Conservation (phyloP, 2,113 vertebrate species). For the Romanogobio albipinnatus region DNA sequence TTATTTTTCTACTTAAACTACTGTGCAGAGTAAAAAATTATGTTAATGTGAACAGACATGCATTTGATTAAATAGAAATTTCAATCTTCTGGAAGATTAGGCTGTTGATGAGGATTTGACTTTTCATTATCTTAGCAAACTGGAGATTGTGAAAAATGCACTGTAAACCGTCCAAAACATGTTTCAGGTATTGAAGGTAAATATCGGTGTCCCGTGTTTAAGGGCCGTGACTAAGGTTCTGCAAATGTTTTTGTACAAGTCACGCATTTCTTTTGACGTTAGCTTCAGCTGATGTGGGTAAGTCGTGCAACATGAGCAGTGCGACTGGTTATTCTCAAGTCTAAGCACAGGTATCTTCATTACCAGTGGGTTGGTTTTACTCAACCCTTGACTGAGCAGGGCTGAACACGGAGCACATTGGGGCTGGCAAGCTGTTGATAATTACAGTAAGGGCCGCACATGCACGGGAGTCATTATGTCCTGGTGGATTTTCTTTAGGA, state of each 20-base stretch:
- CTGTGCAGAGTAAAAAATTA: neutral
- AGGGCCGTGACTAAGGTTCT: neutral
- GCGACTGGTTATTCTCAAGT: constrained; percentile 24
- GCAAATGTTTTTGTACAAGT: constrained; percentile 4
- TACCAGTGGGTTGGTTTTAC: constrained; percentile 5
- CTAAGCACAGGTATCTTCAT: constrained; percentile 16
- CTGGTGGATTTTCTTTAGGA: neutral
- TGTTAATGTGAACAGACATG: neutral
- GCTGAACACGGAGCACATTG: constrained; percentile 1
- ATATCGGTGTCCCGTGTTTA: neutral
- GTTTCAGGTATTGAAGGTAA: neutral
- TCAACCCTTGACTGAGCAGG: neutral
- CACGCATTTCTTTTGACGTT: neutral
- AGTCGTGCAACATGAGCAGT: neutral
- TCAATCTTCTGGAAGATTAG: neutral
- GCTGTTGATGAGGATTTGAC: neutral
- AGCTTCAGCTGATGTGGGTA: neutral
- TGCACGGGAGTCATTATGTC: constrained; percentile 7
- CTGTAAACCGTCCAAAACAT: neutral
- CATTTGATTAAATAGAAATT: neutral
- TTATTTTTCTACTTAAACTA: neutral
- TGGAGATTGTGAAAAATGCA: neutral
- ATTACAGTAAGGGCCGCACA: constrained; percentile 23
- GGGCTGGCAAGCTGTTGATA: constrained; percentile 29
- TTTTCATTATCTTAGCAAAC: neutral